A percentile compares a stretch with the other conserved stretches of the same genome.
phyloP scores from a whole-genome alignment of 1,140 invertebrate genomes.

The Plodia interpunctella region DNA sequence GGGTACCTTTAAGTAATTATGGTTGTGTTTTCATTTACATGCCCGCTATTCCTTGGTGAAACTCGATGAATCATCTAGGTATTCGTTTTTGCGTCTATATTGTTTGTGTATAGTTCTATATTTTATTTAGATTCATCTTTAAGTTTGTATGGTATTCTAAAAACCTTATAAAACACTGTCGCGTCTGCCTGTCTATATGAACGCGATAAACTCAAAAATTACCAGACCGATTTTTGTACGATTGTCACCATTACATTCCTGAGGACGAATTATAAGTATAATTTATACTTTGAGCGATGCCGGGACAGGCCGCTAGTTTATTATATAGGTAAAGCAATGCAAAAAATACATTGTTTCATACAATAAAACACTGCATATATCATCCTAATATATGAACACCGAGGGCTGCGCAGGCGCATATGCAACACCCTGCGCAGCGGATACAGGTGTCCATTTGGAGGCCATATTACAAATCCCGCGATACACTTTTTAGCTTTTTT shows the following conservation, averaged over 20 bases:
- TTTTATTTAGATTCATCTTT: too few species aligned
- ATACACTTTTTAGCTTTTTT: conserved; percentile 22
- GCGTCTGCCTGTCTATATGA: too few species aligned
- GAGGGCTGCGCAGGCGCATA: neutral
- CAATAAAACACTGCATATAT: neutral
- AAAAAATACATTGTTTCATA: too few species aligned
- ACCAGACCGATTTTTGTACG: too few species aligned
- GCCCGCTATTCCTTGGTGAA: conserved; percentile 21
- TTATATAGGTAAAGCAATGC: neutral
- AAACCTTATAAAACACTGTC: too few species aligned
- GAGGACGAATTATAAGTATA: too few species aligned
- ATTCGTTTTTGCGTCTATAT: neutral
- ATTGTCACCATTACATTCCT: too few species aligned
- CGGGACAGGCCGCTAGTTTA: too few species aligned
- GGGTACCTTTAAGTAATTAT: conserved; percentile 62
- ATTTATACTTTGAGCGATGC: too few species aligned
- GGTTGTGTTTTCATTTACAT: conserved; percentile 46
- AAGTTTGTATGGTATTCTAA: too few species aligned
- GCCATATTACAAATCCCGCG: conserved; percentile 39
- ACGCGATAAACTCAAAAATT: too few species aligned
- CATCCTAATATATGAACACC: neutral
- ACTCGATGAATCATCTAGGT: neutral
- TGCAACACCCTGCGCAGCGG: conserved; percentile 24
- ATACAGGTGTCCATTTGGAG: conserved; percentile 53
- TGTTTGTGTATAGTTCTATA: too few species aligned